Evolutionary conservation across 2,797 vertebrate species (phyloP), one percentile per base, ranked within the genome.

Genomic region (Leucoraja ocellata): DNA sequence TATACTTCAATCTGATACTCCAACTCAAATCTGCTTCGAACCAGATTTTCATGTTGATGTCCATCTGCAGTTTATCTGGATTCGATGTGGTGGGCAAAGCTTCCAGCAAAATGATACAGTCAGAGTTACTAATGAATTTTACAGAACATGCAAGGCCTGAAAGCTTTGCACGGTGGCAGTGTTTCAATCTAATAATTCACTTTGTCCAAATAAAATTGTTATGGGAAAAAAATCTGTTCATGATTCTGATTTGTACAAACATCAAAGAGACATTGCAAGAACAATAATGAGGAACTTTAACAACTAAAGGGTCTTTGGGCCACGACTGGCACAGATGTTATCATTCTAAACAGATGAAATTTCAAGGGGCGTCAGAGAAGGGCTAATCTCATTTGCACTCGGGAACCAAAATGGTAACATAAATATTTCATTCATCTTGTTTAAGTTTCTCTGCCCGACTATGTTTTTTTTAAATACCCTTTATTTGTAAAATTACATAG

Each of bases 121-220:
- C 71, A 74, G 68, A 91, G 90, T 92, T 88, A 88, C 84, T 88
- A 88, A 88, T 88, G 84, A 88, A 88, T 68, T 88, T 92, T 76
- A 46, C 68, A 91, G 88, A 46, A 92, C 36, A 28, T 92, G 14
- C 68, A 73, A 92, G 76, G 90, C 88, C 65, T 73, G 32, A 74
- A 91, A 91, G 73, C 68, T 91, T 73, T 90, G 84, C 68, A 90
- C 10, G 32, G 63, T 71, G n/a, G 36, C 63, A 18, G 73, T 92
- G 90, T 74, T 92, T 76, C 71, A 74, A 74, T 46, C 36, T 91
- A 91, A 91, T 91, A 71, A 71, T 74, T 39, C 68, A 74, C 76
- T 71, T 74, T 92, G 73, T 74, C 76, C 71, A 92, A 92, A 92
- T 76, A 76, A 92, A 88, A 76, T 46, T 92, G 90, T 76, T 92